These are phyloP conservation scores for Cyphomyrus plagiostoma DNA, from an alignment of 2,113 vertebrate genomes.

Conservation along the genomic window DNA sequence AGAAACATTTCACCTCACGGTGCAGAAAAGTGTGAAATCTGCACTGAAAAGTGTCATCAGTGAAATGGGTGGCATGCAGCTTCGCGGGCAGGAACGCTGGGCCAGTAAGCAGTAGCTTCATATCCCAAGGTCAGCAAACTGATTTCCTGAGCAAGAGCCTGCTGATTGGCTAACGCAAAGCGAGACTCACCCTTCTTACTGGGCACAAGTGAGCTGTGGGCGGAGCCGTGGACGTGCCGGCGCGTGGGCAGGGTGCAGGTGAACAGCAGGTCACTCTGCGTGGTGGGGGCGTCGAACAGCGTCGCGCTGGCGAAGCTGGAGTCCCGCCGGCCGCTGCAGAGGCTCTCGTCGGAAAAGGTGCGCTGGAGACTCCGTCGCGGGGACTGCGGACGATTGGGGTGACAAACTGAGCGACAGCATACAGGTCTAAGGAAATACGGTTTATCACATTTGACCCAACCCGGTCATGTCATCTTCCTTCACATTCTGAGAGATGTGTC, in stretches of 20 bases:
- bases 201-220: constrained; percentile 43
- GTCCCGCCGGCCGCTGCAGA: constrained; percentile 79
- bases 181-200: constrained; percentile 68
- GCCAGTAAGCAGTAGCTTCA: neutral
- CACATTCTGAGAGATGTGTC: neutral
- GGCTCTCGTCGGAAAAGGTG: constrained; percentile 82
- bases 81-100: neutral
- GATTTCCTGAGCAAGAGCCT: neutral
- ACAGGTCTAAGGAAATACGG: neutral
- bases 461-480: neutral
- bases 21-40: neutral
- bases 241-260: constrained; percentile 75
- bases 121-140: neutral
- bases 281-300: constrained; percentile 51
- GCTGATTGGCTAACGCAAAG: neutral
- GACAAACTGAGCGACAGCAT: neutral
- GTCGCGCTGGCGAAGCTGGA: constrained; percentile 60
- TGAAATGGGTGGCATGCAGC: neutral
- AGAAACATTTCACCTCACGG: neutral
- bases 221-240: constrained; percentile 53
- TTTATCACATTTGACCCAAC: neutral
- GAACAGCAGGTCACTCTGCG: constrained; percentile 70
- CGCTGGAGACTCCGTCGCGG: constrained; percentile 76
- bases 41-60: neutral
- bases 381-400: constrained; percentile 46